These are phyloP conservation scores for Drosophila oshimai DNA, from an alignment of 1,140 invertebrate species.

Conservation along the genomic window DNA sequence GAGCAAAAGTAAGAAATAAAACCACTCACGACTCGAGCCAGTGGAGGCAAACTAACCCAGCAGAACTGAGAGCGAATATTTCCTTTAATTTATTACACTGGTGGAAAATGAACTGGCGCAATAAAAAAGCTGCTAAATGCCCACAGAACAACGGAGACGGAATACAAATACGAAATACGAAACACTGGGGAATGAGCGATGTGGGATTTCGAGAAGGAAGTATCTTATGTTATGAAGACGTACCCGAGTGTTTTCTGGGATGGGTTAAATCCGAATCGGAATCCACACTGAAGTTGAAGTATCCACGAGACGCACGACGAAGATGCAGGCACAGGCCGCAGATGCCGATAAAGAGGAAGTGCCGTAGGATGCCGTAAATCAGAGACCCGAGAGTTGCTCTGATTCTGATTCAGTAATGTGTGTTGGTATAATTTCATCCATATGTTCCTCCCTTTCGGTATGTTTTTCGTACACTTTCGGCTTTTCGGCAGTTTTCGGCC, in stretches of 20 bases:
- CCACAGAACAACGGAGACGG: conserved; percentile 3
- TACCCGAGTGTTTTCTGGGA: conserved; percentile 36
- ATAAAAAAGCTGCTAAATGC: conserved; percentile 45
- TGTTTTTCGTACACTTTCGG: conserved; percentile 69
- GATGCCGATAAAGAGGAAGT: conserved; percentile 67
- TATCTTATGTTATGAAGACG: conserved; percentile 31
- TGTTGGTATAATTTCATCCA: conserved; percentile 45
- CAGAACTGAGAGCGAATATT: conserved; percentile 18
- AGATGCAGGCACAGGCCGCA: conserved; percentile 24
- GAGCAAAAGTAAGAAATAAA: conserved; percentile 6
- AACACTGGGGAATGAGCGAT: background rate
- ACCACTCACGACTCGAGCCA: conserved; percentile 33
- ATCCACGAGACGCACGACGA: conserved; percentile 17
- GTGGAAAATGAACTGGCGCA: conserved; percentile 16
- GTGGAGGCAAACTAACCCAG: conserved; percentile 22
- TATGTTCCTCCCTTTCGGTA: conserved; percentile 47
- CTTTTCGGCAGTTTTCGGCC: conserved; percentile 29
- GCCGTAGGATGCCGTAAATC: conserved; percentile 59
- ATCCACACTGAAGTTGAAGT: background rate
- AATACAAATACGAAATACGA: background rate
- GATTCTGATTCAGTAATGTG: conserved; percentile 43
- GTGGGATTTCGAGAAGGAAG: background rate
- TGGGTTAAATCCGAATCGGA: conserved; percentile 49
- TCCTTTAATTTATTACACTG: conserved; percentile 17
- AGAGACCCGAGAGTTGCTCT: conserved; percentile 34